phyloP scores from a whole-genome alignment of 1,140 invertebrate species.

The Lycorma delicatula region DNA sequence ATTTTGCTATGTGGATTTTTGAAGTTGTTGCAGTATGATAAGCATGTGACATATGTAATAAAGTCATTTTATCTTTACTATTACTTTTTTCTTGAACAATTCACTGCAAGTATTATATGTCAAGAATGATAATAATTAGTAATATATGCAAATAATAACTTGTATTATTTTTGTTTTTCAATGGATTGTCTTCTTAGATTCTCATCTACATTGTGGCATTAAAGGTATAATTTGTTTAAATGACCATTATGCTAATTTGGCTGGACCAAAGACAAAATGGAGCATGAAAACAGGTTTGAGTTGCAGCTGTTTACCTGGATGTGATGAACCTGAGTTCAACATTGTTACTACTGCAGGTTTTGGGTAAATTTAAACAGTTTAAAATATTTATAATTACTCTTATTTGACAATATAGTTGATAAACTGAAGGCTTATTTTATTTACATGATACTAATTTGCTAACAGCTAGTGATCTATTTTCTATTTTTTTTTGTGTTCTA shows the following conservation, averaged over 20 bases:
- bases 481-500: neutral
- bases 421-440: neutral
- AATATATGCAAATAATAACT: too few species aligned
- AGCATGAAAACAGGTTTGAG: constrained; percentile 39
- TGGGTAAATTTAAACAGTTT: neutral
- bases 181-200: neutral
- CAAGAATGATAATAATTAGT: too few species aligned
- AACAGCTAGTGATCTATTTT: neutral
- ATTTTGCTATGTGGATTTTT: too few species aligned
- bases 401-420: neutral
- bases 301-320: constrained; percentile 53
- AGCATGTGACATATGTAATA: too few species aligned
- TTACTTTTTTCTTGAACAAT: too few species aligned
- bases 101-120: too few species aligned
- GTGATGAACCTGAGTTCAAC: constrained; percentile 46
- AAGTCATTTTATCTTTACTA: too few species aligned
- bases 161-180: too few species aligned
- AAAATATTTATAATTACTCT: neutral
- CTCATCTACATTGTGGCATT: constrained; percentile 44
- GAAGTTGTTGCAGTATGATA: too few species aligned
- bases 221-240: constrained; percentile 49
- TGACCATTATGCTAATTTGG: constrained; percentile 46
- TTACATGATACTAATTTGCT: neutral
- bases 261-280: constrained; percentile 45
- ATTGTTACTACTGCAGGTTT: constrained; percentile 14